Percentiles rank a stretch among this genome's conserved stretches.
Conservation (phyloP, 2,888 invertebrate species). For the Petrolisthes manimaculis region DNA sequence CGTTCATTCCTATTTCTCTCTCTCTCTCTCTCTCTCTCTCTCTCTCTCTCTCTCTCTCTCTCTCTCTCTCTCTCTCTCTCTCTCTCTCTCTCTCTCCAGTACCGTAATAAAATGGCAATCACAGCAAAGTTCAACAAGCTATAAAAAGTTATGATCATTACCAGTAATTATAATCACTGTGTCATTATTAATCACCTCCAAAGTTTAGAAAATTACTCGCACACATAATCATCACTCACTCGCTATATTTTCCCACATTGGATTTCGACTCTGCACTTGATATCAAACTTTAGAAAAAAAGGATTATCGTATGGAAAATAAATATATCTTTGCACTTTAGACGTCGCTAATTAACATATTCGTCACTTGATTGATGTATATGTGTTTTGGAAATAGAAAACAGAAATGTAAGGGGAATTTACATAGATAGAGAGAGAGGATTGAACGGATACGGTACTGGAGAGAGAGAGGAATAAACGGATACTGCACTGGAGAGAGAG, state of each 20-base stretch:
- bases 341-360: too few relatives aligned
- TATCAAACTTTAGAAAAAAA: not conserved
- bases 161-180: too few relatives aligned
- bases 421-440: not conserved
- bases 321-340: too few relatives aligned
- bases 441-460: not conserved
- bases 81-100: not conserved
- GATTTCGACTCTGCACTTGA: not conserved
- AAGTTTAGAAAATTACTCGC: not conserved
- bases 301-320: too few relatives aligned
- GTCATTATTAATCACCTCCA: too few relatives aligned
- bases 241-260: not conserved
- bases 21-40: slow-evolving; percentile 13
- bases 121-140: not conserved
- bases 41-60: slow-evolving; percentile 13
- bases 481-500: not conserved
- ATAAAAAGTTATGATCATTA: not conserved
- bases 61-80: not conserved
- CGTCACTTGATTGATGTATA: not conserved
- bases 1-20: too few relatives aligned
- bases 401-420: not conserved
- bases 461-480: not conserved
- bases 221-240: not conserved
- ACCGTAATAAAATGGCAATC: not conserved
- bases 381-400: not conserved